Evolutionary conservation across 2,113 vertebrate species (phyloP).

Genomic region (Bufo bufo): DNA sequence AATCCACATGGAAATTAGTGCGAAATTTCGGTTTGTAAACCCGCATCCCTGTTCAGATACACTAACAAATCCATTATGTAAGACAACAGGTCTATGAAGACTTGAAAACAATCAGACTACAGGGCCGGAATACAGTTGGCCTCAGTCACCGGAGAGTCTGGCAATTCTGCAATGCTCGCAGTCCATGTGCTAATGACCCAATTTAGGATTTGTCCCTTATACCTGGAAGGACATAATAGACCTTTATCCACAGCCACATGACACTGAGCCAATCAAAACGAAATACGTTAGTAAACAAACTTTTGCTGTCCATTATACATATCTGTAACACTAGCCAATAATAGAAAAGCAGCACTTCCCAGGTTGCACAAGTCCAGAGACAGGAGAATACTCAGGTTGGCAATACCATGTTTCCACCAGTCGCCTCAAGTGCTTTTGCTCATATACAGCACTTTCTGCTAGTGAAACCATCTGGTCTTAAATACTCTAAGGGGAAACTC

Average conservation of each 20-base stretch:
- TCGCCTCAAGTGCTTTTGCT: not conserved
- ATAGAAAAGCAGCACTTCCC: not conserved
- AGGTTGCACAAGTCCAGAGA: not conserved
- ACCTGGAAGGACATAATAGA: not conserved
- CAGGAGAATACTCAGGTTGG: not conserved
- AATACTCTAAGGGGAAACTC: constrained; percentile 41
- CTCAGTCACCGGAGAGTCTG: not conserved
- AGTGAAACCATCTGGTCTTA: constrained; percentile 25
- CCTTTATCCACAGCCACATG: not conserved
- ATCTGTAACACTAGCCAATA: not conserved
- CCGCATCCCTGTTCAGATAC: too few relatives aligned
- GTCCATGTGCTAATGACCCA: not conserved
- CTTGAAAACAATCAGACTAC: not conserved
- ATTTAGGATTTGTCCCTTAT: not conserved
- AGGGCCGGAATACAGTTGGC: not conserved
- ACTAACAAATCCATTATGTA: not conserved
- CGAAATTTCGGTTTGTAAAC: too few relatives aligned
- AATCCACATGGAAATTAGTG: too few relatives aligned
- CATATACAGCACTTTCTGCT: not conserved
- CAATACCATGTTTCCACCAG: constrained; percentile 21
- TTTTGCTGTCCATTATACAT: not conserved
- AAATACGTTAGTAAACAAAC: not conserved
- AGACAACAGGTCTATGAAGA: not conserved
- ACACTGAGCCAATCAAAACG: not conserved
- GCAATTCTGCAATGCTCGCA: not conserved